Evolutionary conservation across 2,888 invertebrate species (phyloP).

Genomic region (Cephonodes hylas): DNA sequence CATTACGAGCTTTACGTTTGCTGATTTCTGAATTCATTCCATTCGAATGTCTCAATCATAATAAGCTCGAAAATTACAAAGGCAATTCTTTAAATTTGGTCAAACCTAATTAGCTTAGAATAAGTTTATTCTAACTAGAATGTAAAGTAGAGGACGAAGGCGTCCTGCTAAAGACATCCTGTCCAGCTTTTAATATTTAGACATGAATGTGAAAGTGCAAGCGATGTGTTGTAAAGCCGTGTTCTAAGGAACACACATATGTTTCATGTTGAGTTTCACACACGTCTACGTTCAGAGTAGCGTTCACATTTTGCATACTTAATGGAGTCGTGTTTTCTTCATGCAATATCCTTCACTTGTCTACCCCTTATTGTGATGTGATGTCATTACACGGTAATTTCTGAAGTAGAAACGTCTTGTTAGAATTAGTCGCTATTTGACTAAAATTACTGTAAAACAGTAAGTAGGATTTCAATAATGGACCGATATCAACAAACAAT

Average conservation of each 20-base stretch:
- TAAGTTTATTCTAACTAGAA: no score
- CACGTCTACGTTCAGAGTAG: not conserved
- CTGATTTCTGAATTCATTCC: constrained; percentile 6
- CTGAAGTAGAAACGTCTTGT: no score
- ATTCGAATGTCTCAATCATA: not conserved
- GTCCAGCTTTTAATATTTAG: not conserved
- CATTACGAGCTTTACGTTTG: constrained; percentile 1
- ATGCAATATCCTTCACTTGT: not conserved
- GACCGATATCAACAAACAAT: no score
- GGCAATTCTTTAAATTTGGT: not conserved
- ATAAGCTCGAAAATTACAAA: not conserved
- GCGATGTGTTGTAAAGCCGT: not conserved
- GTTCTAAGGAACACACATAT: not conserved
- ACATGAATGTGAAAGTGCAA: not conserved
- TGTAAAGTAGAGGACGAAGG: no score
- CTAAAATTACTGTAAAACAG: no score
- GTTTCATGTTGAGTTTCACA: not conserved
- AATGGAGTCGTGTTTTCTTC: not conserved
- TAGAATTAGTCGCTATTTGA: no score
- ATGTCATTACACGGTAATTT: no score
- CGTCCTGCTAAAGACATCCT: no score
- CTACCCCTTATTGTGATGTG: no score
- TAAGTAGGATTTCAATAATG: no score
- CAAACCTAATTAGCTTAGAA: not conserved
- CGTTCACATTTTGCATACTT: not conserved